These are phyloP conservation scores for Itoplectis maculator DNA, from an alignment of 2,888 invertebrate species.

Conservation along the genomic window DNA sequence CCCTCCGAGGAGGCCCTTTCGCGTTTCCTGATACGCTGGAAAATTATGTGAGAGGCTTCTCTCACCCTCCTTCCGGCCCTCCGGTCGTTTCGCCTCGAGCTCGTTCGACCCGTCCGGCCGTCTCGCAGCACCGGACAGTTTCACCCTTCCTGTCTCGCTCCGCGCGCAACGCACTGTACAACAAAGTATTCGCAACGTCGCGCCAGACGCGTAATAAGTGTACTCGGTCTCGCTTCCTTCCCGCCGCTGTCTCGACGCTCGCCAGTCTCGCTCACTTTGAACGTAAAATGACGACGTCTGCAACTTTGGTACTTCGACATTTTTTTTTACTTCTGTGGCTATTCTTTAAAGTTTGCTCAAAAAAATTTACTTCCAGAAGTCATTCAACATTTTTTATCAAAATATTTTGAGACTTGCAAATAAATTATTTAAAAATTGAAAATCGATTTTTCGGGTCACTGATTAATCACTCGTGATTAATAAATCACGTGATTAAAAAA, in stretches of 20 bases:
- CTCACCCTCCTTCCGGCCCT: conserved; percentile 19
- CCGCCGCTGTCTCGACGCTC: not conserved
- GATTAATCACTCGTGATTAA: too few relatives aligned
- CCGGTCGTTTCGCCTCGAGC: not conserved
- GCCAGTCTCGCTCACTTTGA: not conserved
- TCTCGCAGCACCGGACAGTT: not conserved
- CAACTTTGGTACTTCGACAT: not conserved
- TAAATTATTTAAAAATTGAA: not conserved
- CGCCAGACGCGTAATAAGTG: conserved; percentile 5
- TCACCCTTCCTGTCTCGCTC: not conserved
- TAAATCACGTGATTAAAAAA: too few relatives aligned
- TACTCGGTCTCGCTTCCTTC: conserved; percentile 10
- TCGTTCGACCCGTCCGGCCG: conserved; percentile 15
- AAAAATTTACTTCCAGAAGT: too few relatives aligned
- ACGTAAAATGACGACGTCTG: not conserved
- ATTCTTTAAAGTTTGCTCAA: too few relatives aligned
- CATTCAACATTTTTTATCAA: too few relatives aligned
- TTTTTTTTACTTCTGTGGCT: not conserved
- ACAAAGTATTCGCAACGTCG: conserved; percentile 11
- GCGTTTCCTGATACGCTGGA: conserved; percentile 23
- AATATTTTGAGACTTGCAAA: not conserved
- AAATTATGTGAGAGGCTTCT: conserved; percentile 28
- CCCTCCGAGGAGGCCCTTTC: not conserved
- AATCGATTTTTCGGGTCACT: conserved; percentile 6
- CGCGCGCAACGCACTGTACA: not conserved